Evolutionary conservation across 2,113 vertebrate genomes (phyloP).

Genomic region (Urocolius indicus): DNA sequence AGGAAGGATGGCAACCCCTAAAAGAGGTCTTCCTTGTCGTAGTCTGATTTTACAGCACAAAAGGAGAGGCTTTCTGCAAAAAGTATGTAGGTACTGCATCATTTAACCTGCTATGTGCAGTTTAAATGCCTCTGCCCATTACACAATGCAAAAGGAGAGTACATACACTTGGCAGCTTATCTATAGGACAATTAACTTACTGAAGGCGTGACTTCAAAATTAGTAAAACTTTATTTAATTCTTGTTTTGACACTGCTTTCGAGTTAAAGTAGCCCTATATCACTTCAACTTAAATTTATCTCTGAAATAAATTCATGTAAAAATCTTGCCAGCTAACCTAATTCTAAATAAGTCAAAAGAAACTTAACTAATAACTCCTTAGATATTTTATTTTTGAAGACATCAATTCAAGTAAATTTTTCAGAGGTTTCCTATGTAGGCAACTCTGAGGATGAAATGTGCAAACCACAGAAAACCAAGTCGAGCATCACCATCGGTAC

Average conservation of each 20-base stretch:
- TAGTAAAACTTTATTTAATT: neutral
- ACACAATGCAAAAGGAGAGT: neutral
- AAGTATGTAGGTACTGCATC: neutral
- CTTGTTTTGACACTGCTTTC: neutral
- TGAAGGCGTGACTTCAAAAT: neutral
- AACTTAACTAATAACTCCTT: neutral
- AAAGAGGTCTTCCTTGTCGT: neutral
- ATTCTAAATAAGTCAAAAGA: neutral
- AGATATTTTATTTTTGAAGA: neutral
- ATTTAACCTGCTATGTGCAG: accelerated
- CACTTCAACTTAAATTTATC: neutral
- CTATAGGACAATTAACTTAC: neutral
- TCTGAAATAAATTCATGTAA: neutral
- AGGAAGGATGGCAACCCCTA: neutral
- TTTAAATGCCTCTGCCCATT: neutral
- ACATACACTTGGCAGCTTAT: neutral
- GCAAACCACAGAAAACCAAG: neutral
- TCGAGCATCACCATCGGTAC: neutral
- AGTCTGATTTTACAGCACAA: neutral
- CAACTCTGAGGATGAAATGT: neutral
- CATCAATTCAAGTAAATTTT: neutral
- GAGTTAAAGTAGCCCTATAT: neutral
- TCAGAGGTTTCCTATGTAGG: neutral
- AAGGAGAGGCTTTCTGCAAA: neutral
- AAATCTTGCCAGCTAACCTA: neutral